These are phyloP conservation scores for Collichthys lucidus DNA, from an alignment of 2,113 vertebrate species.

Conservation along the genomic window DNA sequence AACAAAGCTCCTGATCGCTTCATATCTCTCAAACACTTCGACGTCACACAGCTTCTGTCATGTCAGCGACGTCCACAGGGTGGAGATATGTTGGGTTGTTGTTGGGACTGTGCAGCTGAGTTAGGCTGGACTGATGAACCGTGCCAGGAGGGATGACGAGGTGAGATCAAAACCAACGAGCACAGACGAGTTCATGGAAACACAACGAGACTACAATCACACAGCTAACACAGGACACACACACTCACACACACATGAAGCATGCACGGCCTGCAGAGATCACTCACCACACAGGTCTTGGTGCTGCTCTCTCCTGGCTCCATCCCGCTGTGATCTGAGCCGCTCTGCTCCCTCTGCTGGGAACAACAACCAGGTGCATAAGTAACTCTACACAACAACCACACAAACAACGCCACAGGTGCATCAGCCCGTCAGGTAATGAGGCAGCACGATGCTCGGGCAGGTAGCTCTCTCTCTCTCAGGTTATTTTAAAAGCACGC, in stretches of 20 bases:
- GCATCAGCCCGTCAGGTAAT: neutral
- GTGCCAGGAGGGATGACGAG: conserved; percentile 8
- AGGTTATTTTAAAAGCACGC: neutral
- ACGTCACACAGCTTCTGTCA: too few relatives aligned
- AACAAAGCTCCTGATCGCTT: neutral
- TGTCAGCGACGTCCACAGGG: neutral
- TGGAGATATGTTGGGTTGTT: conserved; percentile 10
- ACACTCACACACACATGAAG: neutral
- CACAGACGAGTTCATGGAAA: neutral
- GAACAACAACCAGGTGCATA: conserved; percentile 42
- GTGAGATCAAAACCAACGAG: neutral
- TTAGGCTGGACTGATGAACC: neutral
- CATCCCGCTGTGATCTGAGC: conserved; percentile 74
- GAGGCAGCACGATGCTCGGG: too few relatives aligned
- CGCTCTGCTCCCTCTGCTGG: conserved; percentile 80
- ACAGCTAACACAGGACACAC: neutral
- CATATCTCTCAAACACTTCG: neutral
- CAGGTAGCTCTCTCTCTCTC: too few relatives aligned
- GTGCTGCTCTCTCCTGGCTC: conserved; percentile 69
- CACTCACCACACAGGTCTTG: conserved; percentile 80
- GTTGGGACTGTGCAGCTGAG: neutral
- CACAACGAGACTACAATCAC: neutral
- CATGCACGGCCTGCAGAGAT: neutral
- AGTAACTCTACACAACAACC: conserved; percentile 5
- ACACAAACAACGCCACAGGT: neutral